Conservation (phyloP, 2,888 invertebrate genomes). For the Callosobruchus maculatus region DNA sequence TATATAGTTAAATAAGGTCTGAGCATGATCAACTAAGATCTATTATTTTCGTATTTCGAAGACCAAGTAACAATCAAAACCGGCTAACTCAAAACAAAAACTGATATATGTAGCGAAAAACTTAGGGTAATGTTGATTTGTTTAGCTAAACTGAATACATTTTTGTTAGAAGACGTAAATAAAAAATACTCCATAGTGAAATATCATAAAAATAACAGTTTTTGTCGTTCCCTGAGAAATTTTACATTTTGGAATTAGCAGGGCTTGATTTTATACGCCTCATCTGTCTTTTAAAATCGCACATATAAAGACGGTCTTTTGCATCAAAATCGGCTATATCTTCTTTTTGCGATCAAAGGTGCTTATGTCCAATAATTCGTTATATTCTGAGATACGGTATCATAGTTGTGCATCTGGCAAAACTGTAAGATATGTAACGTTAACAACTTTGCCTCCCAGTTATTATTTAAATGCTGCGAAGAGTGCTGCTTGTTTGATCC, state of each 20-base stretch:
- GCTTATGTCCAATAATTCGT: no score
- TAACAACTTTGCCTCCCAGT: no score
- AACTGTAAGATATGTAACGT: no score
- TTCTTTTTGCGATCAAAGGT: no score
- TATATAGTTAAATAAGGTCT: background rate
- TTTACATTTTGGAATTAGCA: background rate
- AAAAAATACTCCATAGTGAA: background rate
- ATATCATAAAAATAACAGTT: background rate
- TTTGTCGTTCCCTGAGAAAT: background rate
- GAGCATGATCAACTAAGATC: background rate
- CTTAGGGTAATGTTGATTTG: background rate
- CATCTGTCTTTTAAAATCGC: no score
- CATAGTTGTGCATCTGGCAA: no score
- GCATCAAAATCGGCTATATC: no score
- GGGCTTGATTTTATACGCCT: background rate
- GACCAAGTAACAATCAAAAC: background rate
- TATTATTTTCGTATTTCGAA: background rate
- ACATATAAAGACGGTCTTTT: no score
- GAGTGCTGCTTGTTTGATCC: no score
- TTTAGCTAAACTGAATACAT: background rate
- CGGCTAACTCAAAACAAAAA: background rate
- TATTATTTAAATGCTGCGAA: no score
- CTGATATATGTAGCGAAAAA: background rate
- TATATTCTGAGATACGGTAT: no score
- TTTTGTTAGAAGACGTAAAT: background rate